Conservation (phyloP, 2,888 invertebrate genomes). For the Rosalia funebris region DNA sequence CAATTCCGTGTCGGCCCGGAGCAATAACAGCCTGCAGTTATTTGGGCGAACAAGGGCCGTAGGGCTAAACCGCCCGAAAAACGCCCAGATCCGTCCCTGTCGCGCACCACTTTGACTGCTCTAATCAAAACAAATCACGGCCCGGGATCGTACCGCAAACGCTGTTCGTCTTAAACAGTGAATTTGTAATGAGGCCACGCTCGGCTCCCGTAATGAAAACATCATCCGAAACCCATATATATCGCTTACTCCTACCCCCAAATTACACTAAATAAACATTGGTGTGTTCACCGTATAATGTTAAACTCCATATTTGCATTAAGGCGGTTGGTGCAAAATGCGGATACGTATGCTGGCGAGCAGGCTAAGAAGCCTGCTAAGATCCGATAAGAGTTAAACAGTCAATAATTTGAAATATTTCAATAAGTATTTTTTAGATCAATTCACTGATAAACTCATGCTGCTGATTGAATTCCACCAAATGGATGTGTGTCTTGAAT, state of each 20-base stretch:
- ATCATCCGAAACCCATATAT: conserved; percentile 28
- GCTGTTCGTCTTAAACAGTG: conserved; percentile 37
- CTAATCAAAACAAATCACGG: conserved; percentile 49
- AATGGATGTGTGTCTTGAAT: too few species aligned
- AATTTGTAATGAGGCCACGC: conserved; percentile 34
- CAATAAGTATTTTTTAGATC: too few species aligned
- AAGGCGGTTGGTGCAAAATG: not conserved
- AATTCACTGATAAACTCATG: too few species aligned
- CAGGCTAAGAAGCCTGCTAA: not conserved
- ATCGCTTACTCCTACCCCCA: conserved; percentile 17
- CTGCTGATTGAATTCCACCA: too few species aligned
- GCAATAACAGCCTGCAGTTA: too few species aligned
- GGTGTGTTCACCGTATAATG: conserved; percentile 12
- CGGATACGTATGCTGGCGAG: not conserved
- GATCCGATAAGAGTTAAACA: not conserved
- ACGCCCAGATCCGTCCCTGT: conserved; percentile 11
- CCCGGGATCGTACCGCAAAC: conserved; percentile 31
- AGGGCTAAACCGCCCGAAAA: not conserved
- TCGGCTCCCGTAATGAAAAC: conserved; percentile 29
- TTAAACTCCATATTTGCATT: conserved; percentile 17
- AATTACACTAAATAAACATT: conserved; percentile 25
- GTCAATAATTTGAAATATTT: not conserved
- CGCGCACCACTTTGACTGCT: conserved; percentile 36
- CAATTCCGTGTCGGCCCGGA: too few species aligned
- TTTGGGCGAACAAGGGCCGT: too few species aligned